Conservation (phyloP, 2,113 vertebrate species). For the Lepus americanus region DNA sequence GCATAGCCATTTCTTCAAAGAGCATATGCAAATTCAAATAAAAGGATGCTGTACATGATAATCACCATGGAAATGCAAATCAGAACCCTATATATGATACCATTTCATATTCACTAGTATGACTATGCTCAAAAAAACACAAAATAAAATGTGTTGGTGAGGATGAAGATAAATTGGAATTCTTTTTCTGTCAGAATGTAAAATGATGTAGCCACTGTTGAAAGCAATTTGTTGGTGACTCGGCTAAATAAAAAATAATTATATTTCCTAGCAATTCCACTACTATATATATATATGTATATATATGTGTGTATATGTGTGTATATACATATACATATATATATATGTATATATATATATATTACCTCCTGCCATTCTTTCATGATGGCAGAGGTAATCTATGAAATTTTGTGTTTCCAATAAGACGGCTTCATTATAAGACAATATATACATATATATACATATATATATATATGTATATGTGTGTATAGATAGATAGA, state of each 20-base stretch:
- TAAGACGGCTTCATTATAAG: too few species aligned
- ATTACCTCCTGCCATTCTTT: background rate
- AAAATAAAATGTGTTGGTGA: background rate
- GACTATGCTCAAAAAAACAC: background rate
- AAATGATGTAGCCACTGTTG: background rate
- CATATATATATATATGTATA: too few species aligned
- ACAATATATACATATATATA: background rate
- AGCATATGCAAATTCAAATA: background rate
- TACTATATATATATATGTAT: background rate
- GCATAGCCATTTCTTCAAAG: background rate
- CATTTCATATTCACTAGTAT: background rate
- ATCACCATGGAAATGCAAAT: slow-evolving; percentile 32
- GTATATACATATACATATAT: too few species aligned
- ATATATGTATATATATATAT: background rate
- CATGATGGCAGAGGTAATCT: background rate
- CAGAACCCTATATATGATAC: background rate
- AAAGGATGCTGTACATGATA: background rate
- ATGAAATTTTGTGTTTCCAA: too few species aligned
- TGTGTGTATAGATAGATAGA: too few species aligned
- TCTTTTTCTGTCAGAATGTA: background rate
- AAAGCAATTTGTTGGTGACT: background rate
- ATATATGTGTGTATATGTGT: too few species aligned
- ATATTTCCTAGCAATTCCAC: background rate
- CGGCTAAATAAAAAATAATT: background rate
- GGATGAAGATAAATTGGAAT: background rate